Conservation (phyloP, 2,113 vertebrate species). For the Columba livia region DNA sequence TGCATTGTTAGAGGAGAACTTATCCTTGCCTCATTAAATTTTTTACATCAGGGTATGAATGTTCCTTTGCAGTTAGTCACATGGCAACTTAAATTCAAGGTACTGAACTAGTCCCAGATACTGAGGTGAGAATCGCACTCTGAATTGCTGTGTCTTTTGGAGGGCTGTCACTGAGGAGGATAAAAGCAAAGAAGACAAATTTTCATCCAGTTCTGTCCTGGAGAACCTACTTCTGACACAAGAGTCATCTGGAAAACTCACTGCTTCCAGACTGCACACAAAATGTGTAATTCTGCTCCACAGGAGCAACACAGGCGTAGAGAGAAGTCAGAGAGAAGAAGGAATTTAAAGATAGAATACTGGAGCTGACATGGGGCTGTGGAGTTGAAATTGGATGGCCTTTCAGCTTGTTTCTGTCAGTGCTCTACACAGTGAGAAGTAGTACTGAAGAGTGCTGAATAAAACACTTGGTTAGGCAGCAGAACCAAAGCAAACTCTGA, state of each 20-base stretch:
- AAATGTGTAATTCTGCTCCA: neutral
- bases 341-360: neutral
- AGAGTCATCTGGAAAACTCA: neutral
- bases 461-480: neutral
- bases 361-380: accelerated
- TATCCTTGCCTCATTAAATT: neutral
- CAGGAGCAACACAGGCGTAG: neutral
- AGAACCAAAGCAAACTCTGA: neutral
- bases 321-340: neutral
- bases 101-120: neutral
- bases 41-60: neutral
- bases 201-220: neutral
- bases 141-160: neutral
- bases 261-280: neutral
- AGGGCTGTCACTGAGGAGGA: neutral
- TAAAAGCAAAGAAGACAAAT: neutral
- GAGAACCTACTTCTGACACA: neutral
- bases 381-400: neutral
- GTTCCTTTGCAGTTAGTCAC: neutral
- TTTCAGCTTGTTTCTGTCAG: neutral
- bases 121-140: neutral
- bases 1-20: neutral
- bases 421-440: neutral
- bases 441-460: neutral
- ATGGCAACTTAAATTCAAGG: neutral